Conservation (phyloP, 2,888 invertebrate species). For the Caenorhabditis sp. region DNA sequence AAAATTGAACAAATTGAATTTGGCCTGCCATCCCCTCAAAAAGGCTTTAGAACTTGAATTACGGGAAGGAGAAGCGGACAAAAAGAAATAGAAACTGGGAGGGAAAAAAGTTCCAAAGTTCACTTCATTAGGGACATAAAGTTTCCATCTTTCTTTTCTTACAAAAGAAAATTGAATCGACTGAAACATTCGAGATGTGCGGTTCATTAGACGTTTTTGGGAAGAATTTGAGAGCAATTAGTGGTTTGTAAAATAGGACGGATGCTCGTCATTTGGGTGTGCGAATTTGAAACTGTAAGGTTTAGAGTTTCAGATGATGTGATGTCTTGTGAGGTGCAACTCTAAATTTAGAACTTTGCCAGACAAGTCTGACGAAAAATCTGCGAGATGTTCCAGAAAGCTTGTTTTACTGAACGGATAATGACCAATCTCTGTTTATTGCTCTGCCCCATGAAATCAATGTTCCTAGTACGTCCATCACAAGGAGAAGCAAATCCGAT, state of each 20-base stretch:
- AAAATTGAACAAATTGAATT: slow-evolving; percentile 51
- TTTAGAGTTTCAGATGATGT: not conserved
- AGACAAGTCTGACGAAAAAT: too few relatives aligned
- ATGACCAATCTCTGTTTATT: not conserved
- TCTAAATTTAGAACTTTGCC: too few relatives aligned
- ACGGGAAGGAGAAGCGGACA: not conserved
- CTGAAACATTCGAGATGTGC: slow-evolving; percentile 57
- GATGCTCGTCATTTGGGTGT: not conserved
- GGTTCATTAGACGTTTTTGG: slow-evolving; percentile 45
- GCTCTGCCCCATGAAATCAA: slow-evolving; percentile 15
- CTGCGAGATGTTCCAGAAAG: too few relatives aligned
- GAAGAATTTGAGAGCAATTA: slow-evolving; percentile 54
- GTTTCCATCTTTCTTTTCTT: slow-evolving; percentile 7
- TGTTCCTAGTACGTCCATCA: slow-evolving; percentile 23
- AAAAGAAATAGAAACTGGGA: slow-evolving; percentile 7
- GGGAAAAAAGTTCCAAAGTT: slow-evolving; percentile 43
- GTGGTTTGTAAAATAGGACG: not conserved
- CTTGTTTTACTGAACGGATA: too few relatives aligned
- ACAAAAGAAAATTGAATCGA: slow-evolving; percentile 3
- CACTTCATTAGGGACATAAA: slow-evolving; percentile 37
- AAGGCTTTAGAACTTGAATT: not conserved
- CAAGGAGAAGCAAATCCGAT: not conserved
- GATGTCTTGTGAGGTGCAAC: not conserved
- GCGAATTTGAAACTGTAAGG: not conserved
- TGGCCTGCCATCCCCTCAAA: slow-evolving; percentile 11